Conservation (phyloP, 2,797 vertebrate species). For the Betta splendens region DNA sequence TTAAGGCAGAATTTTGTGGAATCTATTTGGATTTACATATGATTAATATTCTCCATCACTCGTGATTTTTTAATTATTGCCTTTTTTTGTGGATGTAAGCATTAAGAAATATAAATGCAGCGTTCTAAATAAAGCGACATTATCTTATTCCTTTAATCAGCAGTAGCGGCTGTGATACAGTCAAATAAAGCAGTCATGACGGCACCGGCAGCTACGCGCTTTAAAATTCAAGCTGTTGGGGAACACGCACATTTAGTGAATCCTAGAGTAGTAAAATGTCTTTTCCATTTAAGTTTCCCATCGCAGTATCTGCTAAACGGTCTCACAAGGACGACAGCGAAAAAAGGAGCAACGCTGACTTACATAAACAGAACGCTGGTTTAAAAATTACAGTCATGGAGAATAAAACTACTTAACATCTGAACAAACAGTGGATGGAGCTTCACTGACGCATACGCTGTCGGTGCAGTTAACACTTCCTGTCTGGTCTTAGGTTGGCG, state of each 20-base stretch:
- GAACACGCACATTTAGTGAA: conserved; percentile 7
- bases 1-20: conserved; percentile 37
- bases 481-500: too few species aligned
- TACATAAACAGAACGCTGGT: conserved; percentile 11
- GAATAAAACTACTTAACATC: too few species aligned
- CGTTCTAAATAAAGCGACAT: conserved; percentile 33
- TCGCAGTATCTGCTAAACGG: not conserved
- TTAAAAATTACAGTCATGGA: conserved; percentile 11
- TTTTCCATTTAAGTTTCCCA: conserved; percentile 7
- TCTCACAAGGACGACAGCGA: conserved; percentile 3
- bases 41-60: conserved; percentile 43
- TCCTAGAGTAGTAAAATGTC: conserved; percentile 6
- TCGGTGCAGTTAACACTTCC: too few species aligned
- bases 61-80: conserved; percentile 21
- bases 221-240: not conserved
- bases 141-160: conserved; percentile 43
- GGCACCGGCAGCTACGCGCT: conserved; percentile 5
- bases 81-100: conserved; percentile 36
- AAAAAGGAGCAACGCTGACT: too few species aligned
- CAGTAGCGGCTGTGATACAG: not conserved
- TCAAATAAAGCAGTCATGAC: not conserved
- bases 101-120: conserved; percentile 24
- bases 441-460: too few species aligned
- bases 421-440: too few species aligned
- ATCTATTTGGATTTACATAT: conserved; percentile 46